Evolutionary conservation across 2,113 vertebrate genomes (phyloP).

Genomic region (Halcyon senegalensis): DNA sequence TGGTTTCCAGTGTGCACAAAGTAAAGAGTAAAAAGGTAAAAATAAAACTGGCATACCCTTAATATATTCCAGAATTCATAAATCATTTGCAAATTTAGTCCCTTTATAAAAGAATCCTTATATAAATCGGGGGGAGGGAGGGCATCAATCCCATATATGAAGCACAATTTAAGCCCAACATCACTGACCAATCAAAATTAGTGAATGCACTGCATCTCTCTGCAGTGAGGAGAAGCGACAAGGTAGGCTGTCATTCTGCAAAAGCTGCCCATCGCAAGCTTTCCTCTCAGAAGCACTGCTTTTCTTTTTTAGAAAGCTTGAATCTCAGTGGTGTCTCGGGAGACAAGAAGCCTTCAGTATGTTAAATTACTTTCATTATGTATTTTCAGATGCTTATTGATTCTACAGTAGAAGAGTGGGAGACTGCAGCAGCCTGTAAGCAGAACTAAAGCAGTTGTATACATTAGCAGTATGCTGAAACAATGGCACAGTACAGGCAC

Average conservation of each 20-base stretch:
- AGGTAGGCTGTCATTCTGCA: conserved; percentile 85
- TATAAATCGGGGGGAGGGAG: conserved; percentile 58
- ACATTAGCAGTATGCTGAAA: conserved; percentile 79
- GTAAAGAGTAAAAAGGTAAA: conserved; percentile 66
- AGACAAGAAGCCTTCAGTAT: conserved; percentile 82
- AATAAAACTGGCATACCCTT: conserved; percentile 67
- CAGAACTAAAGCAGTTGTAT: conserved; percentile 74
- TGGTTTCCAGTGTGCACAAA: conserved; percentile 64
- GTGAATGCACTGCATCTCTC: conserved; percentile 97
- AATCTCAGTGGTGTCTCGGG: conserved; percentile 77
- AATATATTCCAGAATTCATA: conserved; percentile 72
- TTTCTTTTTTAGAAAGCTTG: conserved; percentile 73
- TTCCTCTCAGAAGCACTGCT: conserved; percentile 73
- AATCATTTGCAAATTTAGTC: conserved; percentile 71
- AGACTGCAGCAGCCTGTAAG: conserved; percentile 80
- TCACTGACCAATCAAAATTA: conserved; percentile 95
- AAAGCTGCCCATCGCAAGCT: conserved; percentile 80
- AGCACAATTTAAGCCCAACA: conserved; percentile 91
- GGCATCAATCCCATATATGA: conserved; percentile 77
- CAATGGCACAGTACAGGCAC: conserved; percentile 80
- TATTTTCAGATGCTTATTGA: conserved; percentile 84
- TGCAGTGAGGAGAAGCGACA: conserved; percentile 91
- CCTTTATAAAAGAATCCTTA: conserved; percentile 73
- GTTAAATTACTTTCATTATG: conserved; percentile 84
- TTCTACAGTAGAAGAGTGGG: conserved; percentile 77